Percentiles rank a stretch among this genome's conserved stretches.
Evolutionary conservation across 1,140 invertebrate genomes (phyloP).

Genomic region (Ridgeia piscesae): DNA sequence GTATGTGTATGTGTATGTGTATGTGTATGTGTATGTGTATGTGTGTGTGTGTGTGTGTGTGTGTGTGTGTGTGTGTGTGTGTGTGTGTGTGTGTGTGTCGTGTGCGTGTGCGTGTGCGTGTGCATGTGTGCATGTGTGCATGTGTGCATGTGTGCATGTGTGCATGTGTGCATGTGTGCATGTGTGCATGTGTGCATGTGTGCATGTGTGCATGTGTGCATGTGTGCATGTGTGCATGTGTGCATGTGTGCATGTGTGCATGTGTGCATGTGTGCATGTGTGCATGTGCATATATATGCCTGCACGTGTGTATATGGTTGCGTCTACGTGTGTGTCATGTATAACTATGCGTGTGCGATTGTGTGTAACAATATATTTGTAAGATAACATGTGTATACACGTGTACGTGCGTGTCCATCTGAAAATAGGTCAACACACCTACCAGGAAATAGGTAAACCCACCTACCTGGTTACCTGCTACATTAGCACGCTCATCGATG

Average conservation of each 20-base stretch:
- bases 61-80: background rate
- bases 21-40: background rate
- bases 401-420: too few species aligned
- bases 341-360: background rate
- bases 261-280: background rate
- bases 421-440: too few species aligned
- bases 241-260: background rate
- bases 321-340: background rate
- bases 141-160: background rate
- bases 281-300: background rate
- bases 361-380: background rate
- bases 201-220: background rate
- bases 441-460: too few species aligned
- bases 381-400: background rate
- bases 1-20: background rate
- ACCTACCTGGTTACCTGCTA: background rate
- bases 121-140: background rate
- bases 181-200: background rate
- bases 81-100: background rate
- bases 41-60: background rate
- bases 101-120: background rate
- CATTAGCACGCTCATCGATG: background rate
- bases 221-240: background rate
- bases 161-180: background rate
- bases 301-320: background rate